Evolutionary conservation across 2,797 vertebrate genomes (phyloP).

Genomic region (Anabas testudineus): DNA sequence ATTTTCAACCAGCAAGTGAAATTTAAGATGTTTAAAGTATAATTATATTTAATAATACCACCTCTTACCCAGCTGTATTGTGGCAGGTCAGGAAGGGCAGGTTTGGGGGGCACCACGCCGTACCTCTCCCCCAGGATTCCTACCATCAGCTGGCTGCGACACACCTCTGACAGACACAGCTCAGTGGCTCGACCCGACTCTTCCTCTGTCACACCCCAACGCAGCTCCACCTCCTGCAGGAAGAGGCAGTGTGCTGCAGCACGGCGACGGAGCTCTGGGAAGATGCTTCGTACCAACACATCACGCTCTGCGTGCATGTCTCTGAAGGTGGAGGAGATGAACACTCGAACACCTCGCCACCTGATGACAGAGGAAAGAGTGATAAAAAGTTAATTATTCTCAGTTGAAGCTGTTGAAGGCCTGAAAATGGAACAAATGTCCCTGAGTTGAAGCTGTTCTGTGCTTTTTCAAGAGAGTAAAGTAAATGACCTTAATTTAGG

Average conservation of each 20-base stretch:
- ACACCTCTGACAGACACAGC: constrained; percentile 90
- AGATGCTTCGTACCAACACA: constrained; percentile 85
- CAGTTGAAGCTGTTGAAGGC: too few species aligned
- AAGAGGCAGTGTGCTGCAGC: constrained; percentile 81
- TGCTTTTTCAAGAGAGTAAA: too few species aligned
- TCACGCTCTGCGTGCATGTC: constrained; percentile 93
- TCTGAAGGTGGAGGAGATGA: constrained; percentile 93
- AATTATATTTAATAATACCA: neutral
- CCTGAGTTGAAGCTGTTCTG: too few species aligned
- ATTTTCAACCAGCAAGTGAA: too few species aligned
- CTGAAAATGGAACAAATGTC: too few species aligned
- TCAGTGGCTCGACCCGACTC: constrained; percentile 85
- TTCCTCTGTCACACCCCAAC: constrained; percentile 93
- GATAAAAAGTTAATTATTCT: too few species aligned
- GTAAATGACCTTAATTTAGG: constrained; percentile 81
- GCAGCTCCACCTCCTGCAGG: constrained; percentile 90
- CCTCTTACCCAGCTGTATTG: constrained; percentile 90
- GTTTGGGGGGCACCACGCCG: constrained; percentile 82
- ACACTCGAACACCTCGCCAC: constrained; percentile 88
- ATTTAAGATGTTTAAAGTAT: too few species aligned
- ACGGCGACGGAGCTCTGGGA: constrained; percentile 88
- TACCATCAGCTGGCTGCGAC: constrained; percentile 88
- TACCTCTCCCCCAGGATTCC: constrained; percentile 90
- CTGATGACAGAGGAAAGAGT: constrained; percentile 75
- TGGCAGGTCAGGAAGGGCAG: constrained; percentile 85